Conservation (phyloP, 2,888 invertebrate species). For the Nephrotoma guestfalica region DNA sequence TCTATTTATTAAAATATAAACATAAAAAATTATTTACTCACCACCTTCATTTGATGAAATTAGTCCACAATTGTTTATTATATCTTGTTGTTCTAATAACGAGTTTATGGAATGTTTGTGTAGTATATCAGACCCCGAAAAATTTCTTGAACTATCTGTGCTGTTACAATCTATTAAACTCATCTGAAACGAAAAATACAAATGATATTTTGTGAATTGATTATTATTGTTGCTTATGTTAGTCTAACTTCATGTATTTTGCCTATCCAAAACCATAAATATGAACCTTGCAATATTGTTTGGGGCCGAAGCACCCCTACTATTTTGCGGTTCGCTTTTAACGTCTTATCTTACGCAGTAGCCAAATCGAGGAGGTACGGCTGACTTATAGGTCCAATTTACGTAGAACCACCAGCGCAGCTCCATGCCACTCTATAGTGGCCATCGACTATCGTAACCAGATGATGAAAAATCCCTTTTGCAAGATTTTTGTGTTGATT, state of each 20-base stretch:
- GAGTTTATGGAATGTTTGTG: slow-evolving; percentile 40
- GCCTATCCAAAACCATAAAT: not conserved
- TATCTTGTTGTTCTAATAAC: slow-evolving; percentile 31
- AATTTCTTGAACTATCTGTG: slow-evolving; percentile 17
- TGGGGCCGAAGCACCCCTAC: too few relatives aligned
- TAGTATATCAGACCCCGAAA: slow-evolving; percentile 30
- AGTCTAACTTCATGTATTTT: too few relatives aligned
- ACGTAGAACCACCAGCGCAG: too few relatives aligned
- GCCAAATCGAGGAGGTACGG: not conserved
- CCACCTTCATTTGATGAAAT: slow-evolving; percentile 26
- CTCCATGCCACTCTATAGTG: too few relatives aligned
- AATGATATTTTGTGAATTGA: too few relatives aligned
- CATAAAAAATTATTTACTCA: not conserved
- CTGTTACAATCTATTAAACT: slow-evolving; percentile 13
- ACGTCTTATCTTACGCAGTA: too few relatives aligned
- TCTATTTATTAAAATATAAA: not conserved
- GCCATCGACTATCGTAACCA: too few relatives aligned
- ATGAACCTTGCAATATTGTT: not conserved
- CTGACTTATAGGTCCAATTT: too few relatives aligned
- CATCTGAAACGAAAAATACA: slow-evolving; percentile 12
- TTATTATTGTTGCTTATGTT: too few relatives aligned
- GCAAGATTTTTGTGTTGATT: too few relatives aligned
- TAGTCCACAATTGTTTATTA: slow-evolving; percentile 20
- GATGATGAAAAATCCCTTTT: too few relatives aligned
- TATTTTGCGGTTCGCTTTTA: too few relatives aligned